Evolutionary conservation across 2,888 invertebrate species (phyloP), one percentile per base, ranked within the genome.

Genomic region (Cactoblastis cactorum): DNA sequence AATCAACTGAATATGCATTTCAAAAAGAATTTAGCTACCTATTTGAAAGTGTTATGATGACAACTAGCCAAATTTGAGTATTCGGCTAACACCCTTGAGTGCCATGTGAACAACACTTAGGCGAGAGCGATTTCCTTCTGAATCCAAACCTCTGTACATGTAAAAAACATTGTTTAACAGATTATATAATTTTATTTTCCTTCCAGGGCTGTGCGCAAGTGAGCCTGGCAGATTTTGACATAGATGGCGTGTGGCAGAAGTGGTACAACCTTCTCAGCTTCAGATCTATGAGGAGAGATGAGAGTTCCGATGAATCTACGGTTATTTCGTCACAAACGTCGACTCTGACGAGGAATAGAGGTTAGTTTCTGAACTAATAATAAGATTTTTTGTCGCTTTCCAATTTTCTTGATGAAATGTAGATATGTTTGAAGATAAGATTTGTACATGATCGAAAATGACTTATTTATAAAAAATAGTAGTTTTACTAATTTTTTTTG

Each of bases 291-390:
- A 72, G 85, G 35, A 86, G 94, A 75, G 98, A 98, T 74, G 98
- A 98, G 79, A 98, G 97, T 63, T 97, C 97, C 18, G 98, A 98
- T 77, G 98, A 98, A 77, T 97, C 97, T 15, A 98, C 98, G 0
- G 96, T 98, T 58, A 98, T 98, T 63, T 97, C 98, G 1, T 98
- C 98, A 9, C 98, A 98, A 80, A 97, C 98, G 0, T 98, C 98
- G 1, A 98, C 98, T 0, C 90, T 98, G 19, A 98, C 98, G 14
- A 92, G 98, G 68, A 98, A 97, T 83, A 95, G 95, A 91, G 93
- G 91, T 81, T 69, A 87, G 74, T 60, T 47, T 12, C 12, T 74
- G 11, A 9, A 39, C 32, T n/a, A n/a, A n/a, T n/a, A n/a, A n/a
- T n/a, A n/a, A n/a, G n/a, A n/a, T n/a, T n/a, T n/a, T n/a, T n/a